These are phyloP conservation scores for Antechinus flavipes DNA, from an alignment of 2,113 vertebrate species.

Conservation along the genomic window DNA sequence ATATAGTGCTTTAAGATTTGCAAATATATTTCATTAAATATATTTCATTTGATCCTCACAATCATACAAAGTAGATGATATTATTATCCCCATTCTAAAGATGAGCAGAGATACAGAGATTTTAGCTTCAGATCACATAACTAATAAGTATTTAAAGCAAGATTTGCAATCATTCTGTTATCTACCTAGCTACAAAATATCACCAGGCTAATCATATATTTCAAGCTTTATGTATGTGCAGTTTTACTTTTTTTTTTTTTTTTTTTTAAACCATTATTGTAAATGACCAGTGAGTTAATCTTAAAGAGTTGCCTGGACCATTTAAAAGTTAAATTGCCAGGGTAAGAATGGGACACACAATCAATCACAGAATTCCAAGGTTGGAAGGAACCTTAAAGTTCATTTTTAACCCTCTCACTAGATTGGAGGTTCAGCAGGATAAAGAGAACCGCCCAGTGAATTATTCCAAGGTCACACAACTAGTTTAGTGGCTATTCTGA, in stretches of 20 bases:
- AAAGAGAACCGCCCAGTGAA: neutral
- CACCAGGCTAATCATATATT: constrained; percentile 15
- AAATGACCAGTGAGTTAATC: neutral
- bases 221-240: neutral
- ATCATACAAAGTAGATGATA: neutral
- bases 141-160: neutral
- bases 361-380: neutral
- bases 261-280: neutral
- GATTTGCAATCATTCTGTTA: neutral
- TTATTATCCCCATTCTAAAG: neutral
- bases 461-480: neutral
- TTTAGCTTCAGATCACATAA: no score
- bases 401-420: neutral
- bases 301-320: neutral
- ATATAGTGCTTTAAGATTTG: neutral
- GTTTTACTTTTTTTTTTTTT: neutral
- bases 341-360: neutral
- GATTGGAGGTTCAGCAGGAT: neutral
- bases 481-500: neutral
- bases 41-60: neutral
- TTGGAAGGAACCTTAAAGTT: neutral
- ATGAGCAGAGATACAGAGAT: neutral
- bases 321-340: neutral
- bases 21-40: neutral
- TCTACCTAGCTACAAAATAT: constrained; percentile 12